Evolutionary conservation across 2,113 vertebrate genomes (phyloP), one percentile per base, ranked within the genome.

Genomic region (Alethe castanea): DNA sequence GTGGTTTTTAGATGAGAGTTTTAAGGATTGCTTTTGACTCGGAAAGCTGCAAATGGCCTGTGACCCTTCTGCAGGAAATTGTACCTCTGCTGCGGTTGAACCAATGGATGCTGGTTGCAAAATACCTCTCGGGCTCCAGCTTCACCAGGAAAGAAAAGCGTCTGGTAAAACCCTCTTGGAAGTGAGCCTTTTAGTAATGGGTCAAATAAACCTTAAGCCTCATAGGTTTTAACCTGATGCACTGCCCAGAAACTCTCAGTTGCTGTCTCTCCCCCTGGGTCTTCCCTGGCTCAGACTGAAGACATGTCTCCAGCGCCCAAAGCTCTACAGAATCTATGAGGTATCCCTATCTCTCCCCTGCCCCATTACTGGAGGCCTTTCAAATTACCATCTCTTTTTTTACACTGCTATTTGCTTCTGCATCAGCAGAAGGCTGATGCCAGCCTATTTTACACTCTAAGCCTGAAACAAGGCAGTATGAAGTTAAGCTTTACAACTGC

Each of bases 31-130:
- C 4, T 88, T 93, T 94, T 67, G 50, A 92, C 60, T 90, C 2
- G 0, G 64, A 92, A 96, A 78, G 35, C 67, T 83, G 76, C 40
- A 94, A 94, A 81, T 70, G 47, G 64, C 72, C 82, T 77, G 76
- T 67, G 80, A 81, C 56, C 67, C 62, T 86, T 82, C 76, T 84
- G 52, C 44, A 83, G 81, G 89, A 89, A 92, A 81, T 6, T 42
- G 62, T 35, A 35, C 40, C 48, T 40, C 44, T 80, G 89, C 78
- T 87, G 89, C 57, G 45, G 69, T 2, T 56, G 48, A 92, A 76
- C 40, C 6, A 42, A 20, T 12, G 19, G 36, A 54, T 28, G 19
- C 20, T 78, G 26, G 14, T 33, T 70, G 74, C 61, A 90, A 79
- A 95, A 80, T 9, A 47, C 19, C 16, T 62, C 86, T 53, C 15